Base-by-base conservation (phyloP, 2,888 invertebrate genomes). In the Cecidostiba fungosa region DNA sequence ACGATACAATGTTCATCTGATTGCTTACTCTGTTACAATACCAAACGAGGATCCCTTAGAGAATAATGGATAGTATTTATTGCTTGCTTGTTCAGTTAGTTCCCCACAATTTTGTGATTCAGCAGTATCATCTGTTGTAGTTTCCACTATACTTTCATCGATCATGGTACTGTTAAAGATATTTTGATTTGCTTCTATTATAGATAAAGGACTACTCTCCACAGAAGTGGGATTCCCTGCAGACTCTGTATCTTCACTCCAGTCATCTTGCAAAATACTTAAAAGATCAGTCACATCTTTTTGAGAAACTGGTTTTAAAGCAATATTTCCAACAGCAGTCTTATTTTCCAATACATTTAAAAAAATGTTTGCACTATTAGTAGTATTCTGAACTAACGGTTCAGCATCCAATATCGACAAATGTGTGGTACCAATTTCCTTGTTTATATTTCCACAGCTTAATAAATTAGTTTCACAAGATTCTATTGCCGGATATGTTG, bases 61-160 rank as follows among this genome's bases (percentile, higher is more conserved):
- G 10, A 73, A 73, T 73, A 73, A 3, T 12, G 73, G 43, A 73
- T 73, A 73, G 23, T 72, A 72, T 72, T 72, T 36, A n/a, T 72
- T 36, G 23, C 23, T 23, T 59, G 59, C 10, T 23, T 59, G n/a
- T 72, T 72, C 39, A 3, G 36, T 39, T 72, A n/a, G 12, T n/a
- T 1, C n/a, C 23, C n/a, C n/a, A n/a, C 23, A 23, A 73, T 12
- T 73, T 73, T 73, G 19, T n/a, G 19, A 32, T 19, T 32, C 1
- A n/a, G 8, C 23, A 73, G 43, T 23, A 47, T 43, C n/a, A 32
- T 39, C 1, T 23, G 23, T 59, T 10, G 10, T 23, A 59, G n/a
- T n/a, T 10, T 59, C 23, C 1, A 59, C 2, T 62, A 62, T 12
- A 62, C 10, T 36, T 73, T 73, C 73, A 23, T 19, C 23, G 12